phyloP scores from a whole-genome alignment of 2,113 vertebrate species.

The Apistogramma diplotaenia region DNA sequence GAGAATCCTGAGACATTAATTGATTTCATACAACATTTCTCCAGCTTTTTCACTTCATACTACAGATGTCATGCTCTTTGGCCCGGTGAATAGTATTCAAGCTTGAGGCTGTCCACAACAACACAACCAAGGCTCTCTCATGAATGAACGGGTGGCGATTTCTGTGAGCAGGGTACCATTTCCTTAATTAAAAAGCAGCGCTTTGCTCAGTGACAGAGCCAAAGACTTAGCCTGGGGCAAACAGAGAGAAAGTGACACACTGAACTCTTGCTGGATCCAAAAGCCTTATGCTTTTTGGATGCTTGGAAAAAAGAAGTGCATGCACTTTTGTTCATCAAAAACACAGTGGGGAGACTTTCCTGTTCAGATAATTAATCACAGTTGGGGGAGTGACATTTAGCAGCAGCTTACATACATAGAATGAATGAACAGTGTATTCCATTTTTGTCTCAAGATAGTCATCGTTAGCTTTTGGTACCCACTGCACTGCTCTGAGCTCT shows the following conservation, averaged over 20 bases:
- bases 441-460: background rate
- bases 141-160: constrained; percentile 29
- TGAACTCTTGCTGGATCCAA: constrained; percentile 1
- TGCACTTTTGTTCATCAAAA: constrained; percentile 33
- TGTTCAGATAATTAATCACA: constrained; percentile 36
- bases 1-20: background rate
- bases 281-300: constrained; percentile 21
- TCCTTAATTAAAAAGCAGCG: constrained; percentile 15
- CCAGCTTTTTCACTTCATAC: background rate
- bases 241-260: background rate
- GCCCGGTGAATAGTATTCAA: background rate
- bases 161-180: background rate
- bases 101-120: constrained; percentile 1
- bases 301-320: constrained; percentile 17
- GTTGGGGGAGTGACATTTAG: constrained; percentile 29
- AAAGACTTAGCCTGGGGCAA: constrained; percentile 13
- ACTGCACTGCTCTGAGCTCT: background rate
- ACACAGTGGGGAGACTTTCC: constrained; percentile 37
- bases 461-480: background rate
- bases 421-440: background rate
- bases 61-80: background rate
- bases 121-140: constrained; percentile 13
- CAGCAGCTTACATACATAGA: background rate
- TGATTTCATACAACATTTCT: background rate
- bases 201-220: background rate